Conservation (phyloP, 2,888 invertebrate genomes). For the Rhagonycha lutea region DNA sequence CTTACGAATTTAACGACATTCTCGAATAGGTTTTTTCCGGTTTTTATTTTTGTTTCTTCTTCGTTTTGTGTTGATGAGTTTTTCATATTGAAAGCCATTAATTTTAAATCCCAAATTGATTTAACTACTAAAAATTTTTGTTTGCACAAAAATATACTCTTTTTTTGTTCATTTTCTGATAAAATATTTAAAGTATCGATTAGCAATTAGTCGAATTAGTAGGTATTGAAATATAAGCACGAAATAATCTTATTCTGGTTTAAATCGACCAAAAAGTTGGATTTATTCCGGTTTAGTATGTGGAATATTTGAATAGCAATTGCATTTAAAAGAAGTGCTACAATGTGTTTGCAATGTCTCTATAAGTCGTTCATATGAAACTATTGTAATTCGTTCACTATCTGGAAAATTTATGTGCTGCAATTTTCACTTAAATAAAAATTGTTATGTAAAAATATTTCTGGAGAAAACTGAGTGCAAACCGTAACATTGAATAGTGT, state of each 20-base stretch:
- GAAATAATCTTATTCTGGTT: conserved; percentile 10
- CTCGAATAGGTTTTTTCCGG: conserved; percentile 6
- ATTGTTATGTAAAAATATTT: neutral
- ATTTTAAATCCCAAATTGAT: neutral
- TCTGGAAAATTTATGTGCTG: neutral
- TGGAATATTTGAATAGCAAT: conserved; percentile 19
- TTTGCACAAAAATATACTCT: too few species aligned
- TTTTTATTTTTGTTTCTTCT: conserved; percentile 14
- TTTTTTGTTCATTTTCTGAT: neutral
- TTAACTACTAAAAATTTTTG: neutral
- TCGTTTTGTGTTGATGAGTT: conserved; percentile 19
- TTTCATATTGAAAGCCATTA: conserved; percentile 5
- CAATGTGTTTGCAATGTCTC: conserved; percentile 19
- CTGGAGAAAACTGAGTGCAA: neutral
- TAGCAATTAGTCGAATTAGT: neutral
- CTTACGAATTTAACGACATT: conserved; percentile 20
- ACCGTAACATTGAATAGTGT: neutral
- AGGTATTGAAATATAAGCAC: neutral
- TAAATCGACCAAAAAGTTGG: conserved; percentile 16
- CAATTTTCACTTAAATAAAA: neutral
- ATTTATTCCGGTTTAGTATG: conserved; percentile 6
- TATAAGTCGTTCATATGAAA: conserved; percentile 17
- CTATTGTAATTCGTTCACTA: conserved; percentile 8
- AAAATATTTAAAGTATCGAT: neutral
- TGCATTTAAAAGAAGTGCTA: conserved; percentile 21